Percentiles rank a stretch among this genome's conserved stretches.
Evolutionary conservation across 2,888 invertebrate species (phyloP).

Genomic region (Anthophora plumipes): DNA sequence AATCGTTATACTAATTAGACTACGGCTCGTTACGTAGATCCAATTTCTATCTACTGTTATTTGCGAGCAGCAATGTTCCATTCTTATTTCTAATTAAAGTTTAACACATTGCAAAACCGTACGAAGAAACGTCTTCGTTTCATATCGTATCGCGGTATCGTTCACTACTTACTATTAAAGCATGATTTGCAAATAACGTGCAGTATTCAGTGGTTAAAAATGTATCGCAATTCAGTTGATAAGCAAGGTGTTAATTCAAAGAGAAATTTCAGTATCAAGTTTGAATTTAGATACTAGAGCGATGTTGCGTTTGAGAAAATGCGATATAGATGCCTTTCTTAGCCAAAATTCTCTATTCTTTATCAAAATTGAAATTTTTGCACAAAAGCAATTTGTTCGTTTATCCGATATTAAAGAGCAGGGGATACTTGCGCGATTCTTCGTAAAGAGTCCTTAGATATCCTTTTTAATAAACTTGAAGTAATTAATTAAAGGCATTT

Average conservation of each 20-base stretch:
- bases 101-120: slow-evolving; percentile 4
- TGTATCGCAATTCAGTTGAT: no score
- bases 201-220: neutral
- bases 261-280: no score
- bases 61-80: slow-evolving; percentile 1
- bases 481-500: neutral
- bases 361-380: no score
- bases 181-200: neutral
- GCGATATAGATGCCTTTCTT: no score
- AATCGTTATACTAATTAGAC: neutral
- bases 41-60: slow-evolving; percentile 1
- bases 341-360: no score
- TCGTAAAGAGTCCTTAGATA: no score
- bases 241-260: no score
- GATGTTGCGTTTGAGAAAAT: no score
- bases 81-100: neutral
- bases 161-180: neutral
- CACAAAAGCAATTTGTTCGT: no score
- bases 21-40: neutral
- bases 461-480: neutral
- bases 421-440: no score
- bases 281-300: no score
- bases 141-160: neutral
- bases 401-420: no score
- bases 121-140: neutral